Conservation (phyloP, 1,140 invertebrate genomes). For the Drosophila burlai region DNA sequence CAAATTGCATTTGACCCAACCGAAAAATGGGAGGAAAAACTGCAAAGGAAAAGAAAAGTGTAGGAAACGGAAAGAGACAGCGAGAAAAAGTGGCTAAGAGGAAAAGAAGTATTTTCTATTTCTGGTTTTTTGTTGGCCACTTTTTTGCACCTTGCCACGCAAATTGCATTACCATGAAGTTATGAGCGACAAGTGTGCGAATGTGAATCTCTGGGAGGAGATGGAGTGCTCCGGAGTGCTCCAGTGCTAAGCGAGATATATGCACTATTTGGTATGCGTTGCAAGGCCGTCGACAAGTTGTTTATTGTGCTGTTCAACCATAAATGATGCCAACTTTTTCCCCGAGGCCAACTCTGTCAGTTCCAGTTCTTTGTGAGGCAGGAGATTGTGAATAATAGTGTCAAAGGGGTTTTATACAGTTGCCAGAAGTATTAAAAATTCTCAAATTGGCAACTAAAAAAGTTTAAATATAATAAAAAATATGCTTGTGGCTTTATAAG, state of each 20-base stretch:
- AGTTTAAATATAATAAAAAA: background rate
- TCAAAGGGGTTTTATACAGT: constrained; percentile 3
- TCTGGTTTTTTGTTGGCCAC: constrained; percentile 47
- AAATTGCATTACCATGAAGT: constrained; percentile 73
- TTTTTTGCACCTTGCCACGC: constrained; percentile 67
- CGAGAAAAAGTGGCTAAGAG: constrained; percentile 46
- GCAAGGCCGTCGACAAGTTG: constrained; percentile 32
- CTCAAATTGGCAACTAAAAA: background rate
- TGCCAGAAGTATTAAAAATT: background rate
- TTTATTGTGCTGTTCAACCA: constrained; percentile 36
- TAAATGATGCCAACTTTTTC: constrained; percentile 37
- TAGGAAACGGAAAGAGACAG: constrained; percentile 20
- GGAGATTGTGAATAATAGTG: background rate
- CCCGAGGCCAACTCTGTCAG: constrained; percentile 16
- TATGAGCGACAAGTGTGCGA: constrained; percentile 81
- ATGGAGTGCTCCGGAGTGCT: constrained; percentile 25
- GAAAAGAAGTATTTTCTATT: constrained; percentile 69
- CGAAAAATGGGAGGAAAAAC: constrained; percentile 23
- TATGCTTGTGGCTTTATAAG: background rate
- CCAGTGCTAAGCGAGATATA: constrained; percentile 48
- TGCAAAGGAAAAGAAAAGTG: constrained; percentile 18
- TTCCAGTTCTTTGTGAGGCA: constrained; percentile 1
- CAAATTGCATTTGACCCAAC: constrained; percentile 59
- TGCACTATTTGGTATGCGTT: constrained; percentile 36
- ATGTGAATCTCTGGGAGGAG: constrained; percentile 61